Evolutionary conservation across 2,888 invertebrate genomes (phyloP).

Genomic region (Troglohyphantes excavatus): DNA sequence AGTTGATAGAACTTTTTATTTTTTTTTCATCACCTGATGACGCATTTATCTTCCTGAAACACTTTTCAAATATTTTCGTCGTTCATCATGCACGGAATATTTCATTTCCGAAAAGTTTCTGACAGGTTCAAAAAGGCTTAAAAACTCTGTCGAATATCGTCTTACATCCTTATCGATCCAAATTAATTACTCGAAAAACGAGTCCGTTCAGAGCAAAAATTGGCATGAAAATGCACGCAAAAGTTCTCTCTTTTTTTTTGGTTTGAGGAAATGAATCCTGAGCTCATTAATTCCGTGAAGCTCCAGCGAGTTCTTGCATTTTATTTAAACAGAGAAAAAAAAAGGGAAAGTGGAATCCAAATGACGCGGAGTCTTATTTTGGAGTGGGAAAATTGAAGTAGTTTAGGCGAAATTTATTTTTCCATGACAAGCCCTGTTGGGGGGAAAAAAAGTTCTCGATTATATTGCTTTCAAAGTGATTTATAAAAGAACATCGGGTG

Average conservation of each 20-base stretch:
- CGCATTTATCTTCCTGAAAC: neutral
- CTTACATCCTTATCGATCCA: conserved; percentile 36
- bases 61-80: conserved; percentile 34
- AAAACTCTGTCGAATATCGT: neutral
- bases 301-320: neutral
- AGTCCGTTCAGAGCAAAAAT: neutral
- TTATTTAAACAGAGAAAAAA: neutral
- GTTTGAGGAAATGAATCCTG: neutral
- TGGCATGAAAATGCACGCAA: neutral
- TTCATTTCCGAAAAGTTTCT: conserved; percentile 9
- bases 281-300: conserved; percentile 16
- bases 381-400: conserved; percentile 21
- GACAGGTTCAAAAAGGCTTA: neutral
- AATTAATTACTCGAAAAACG: conserved; percentile 31
- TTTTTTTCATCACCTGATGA: neutral
- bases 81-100: conserved; percentile 30
- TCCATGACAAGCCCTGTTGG: conserved; percentile 12
- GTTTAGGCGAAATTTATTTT: conserved; percentile 42
- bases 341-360: neutral
- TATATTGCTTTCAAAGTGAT: conserved; percentile 46
- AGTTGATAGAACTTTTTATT: neutral
- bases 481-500: conserved; percentile 40
- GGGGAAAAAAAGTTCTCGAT: conserved; percentile 14
- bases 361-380: conserved; percentile 17
- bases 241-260: too few relatives aligned